Evolutionary conservation across 1,140 invertebrate species (phyloP).

Genomic region (Brachystomella parvula): DNA sequence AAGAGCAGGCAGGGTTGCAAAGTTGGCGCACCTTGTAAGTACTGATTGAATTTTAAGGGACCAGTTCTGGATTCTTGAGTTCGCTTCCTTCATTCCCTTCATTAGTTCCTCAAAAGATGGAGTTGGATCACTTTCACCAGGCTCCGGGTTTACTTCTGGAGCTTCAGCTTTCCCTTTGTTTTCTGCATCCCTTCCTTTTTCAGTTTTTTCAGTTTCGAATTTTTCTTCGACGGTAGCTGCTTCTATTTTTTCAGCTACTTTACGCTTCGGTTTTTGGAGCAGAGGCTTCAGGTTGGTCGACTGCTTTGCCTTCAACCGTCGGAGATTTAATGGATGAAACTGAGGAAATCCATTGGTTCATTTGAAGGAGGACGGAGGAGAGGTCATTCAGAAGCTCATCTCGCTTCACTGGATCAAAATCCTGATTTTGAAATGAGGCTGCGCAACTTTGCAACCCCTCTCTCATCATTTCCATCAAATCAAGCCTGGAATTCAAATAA

Average conservation of each 20-base stretch:
- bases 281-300: background rate
- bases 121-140: constrained; percentile 7
- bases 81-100: constrained; percentile 15
- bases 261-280: background rate
- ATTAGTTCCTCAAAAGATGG: background rate
- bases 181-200: constrained; percentile 14
- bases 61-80: constrained; percentile 27
- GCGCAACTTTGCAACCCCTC: constrained; percentile 37
- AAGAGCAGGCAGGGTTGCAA: constrained; percentile 22
- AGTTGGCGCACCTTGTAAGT: constrained; percentile 37
- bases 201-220: background rate
- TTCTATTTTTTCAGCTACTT: constrained; percentile 14
- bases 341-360: constrained; percentile 19
- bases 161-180: constrained; percentile 9
- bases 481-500: constrained; percentile 42
- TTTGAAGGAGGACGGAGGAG: constrained; percentile 13
- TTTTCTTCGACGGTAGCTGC: background rate
- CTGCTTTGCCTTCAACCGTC: background rate
- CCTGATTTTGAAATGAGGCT: constrained; percentile 1
- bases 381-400: constrained; percentile 23
- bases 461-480: constrained; percentile 41
- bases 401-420: background rate
- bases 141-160: constrained; percentile 14
- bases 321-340: too few relatives aligned
- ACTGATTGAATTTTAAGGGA: constrained; percentile 24